These are phyloP conservation scores for Aricia agestis DNA, from an alignment of 1,140 invertebrate genomes.

Conservation along the genomic window DNA sequence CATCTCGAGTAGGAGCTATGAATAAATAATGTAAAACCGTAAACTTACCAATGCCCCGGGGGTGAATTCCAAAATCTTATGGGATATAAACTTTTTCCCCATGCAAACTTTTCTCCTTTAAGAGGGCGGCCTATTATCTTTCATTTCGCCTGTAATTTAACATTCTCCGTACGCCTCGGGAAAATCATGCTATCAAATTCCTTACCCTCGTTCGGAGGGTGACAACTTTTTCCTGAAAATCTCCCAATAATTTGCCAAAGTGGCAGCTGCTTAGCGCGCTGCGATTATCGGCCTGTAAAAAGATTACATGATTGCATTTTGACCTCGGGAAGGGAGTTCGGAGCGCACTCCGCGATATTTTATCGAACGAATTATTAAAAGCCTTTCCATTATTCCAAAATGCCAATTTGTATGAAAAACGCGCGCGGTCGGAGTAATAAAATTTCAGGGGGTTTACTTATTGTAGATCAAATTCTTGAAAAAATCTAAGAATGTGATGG, in stretches of 20 bases:
- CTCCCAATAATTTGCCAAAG: slow-evolving; percentile 72
- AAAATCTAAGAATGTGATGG: too few species aligned
- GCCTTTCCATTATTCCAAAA: not conserved
- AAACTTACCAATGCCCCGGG: slow-evolving; percentile 41
- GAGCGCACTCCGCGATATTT: not conserved
- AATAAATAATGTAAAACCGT: slow-evolving; percentile 63
- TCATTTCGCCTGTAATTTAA: slow-evolving; percentile 73
- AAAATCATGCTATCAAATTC: slow-evolving; percentile 72
- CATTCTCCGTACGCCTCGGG: slow-evolving; percentile 60
- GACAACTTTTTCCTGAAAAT: slow-evolving; percentile 69
- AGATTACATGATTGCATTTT: slow-evolving; percentile 51
- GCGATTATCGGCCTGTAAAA: slow-evolving; percentile 67
- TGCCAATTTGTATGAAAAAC: not conserved
- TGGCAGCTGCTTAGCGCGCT: slow-evolving; percentile 66
- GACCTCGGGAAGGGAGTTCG: slow-evolving; percentile 36
- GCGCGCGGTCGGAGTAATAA: not conserved
- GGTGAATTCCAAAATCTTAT: slow-evolving; percentile 63
- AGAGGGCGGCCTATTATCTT: slow-evolving; percentile 67
- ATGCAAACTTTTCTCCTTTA: slow-evolving; percentile 42
- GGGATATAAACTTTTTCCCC: slow-evolving; percentile 60
- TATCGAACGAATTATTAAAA: slow-evolving; percentile 1
- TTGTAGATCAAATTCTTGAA: not conserved
- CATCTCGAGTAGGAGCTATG: slow-evolving; percentile 39
- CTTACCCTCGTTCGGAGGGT: slow-evolving; percentile 55
- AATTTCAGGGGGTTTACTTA: not conserved